Base-by-base conservation (phyloP, 2,113 vertebrate species). In the Sciurus niger region DNA sequence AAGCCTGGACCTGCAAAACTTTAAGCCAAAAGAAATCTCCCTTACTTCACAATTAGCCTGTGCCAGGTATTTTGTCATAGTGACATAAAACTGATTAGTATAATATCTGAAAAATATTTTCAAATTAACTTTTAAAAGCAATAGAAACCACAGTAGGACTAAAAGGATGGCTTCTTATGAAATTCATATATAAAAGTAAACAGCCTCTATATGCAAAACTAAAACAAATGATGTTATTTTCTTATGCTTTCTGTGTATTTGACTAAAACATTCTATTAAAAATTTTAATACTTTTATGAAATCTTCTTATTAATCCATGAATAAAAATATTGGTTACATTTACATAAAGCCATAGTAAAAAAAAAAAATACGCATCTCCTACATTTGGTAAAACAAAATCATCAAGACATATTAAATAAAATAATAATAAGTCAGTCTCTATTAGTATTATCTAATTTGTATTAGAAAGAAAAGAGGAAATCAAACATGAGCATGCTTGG, bases 341-440 rank as follows among this genome's bases (percentile, higher is more conserved):
- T 92, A 25, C 16, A 55, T 9, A 58, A 80, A 5, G 4, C 2
- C 67, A 6, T 60, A 83, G 51, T 90, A 11, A 84, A 48, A 93
- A 40, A 40, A 40, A 40, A 40, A 95, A 96, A 93, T 80, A 76
- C 87, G 8, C 20, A 43, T 43, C 6, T 90, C 5, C 40, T 83
- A 12, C 48, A 78, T 72, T 84, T 79, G 16, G 6, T 90, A 9
- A 93, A 92, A 68, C 65, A 79, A 65, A 89, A 84, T n/a, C 67
- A 13, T 58, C 43, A 92, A 79, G 28, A 77, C 37, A 32, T 40
- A 83, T 8, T 53, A 83, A 48, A 30, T 40, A 7, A 90, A 95
- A 86, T 73, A 60, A 80, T 1, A 4, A 4, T 51, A 43, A 12
- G n/a, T 3, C 16, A 65, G n/a, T 65, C 30, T 94, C 51, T 80